Evolutionary conservation across 2,113 vertebrate genomes (phyloP).

Genomic region (Odocoileus virginianus): DNA sequence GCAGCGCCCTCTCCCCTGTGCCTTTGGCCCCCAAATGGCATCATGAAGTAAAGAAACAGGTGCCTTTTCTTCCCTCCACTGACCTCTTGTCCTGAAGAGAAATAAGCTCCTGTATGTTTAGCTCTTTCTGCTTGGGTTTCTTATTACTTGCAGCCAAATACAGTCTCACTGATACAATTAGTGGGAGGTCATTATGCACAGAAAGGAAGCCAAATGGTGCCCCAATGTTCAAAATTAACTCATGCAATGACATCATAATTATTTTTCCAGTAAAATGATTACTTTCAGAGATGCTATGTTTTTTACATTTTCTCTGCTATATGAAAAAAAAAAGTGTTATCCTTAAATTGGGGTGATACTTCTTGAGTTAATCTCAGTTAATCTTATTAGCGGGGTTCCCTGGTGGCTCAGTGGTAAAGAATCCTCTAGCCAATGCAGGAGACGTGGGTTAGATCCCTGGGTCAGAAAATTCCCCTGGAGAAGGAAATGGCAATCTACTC

Average conservation of each 20-base stretch:
- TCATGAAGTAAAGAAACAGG: neutral
- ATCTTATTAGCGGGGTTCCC: neutral
- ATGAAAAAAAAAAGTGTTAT: constrained; percentile 6
- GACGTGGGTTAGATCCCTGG: neutral
- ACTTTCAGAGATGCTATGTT: neutral
- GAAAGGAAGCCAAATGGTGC: neutral
- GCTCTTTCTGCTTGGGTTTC: neutral
- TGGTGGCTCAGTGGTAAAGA: neutral
- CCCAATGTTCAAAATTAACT: neutral
- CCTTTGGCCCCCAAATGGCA: neutral
- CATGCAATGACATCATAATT: too few species aligned
- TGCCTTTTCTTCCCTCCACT: neutral
- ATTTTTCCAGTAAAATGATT: neutral
- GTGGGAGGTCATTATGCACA: too few species aligned
- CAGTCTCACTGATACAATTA: neutral
- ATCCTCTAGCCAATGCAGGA: neutral
- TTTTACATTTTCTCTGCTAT: neutral
- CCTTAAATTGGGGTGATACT: neutral
- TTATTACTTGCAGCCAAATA: neutral
- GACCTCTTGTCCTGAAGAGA: neutral
- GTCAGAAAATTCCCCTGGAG: neutral
- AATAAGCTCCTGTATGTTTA: neutral
- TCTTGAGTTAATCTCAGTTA: constrained; percentile 8
- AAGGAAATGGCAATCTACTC: neutral
- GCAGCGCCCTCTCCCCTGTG: rapidly evolving